phyloP scores from a whole-genome alignment of 2,797 vertebrate genomes.

The Cirrhinus molitorella region DNA sequence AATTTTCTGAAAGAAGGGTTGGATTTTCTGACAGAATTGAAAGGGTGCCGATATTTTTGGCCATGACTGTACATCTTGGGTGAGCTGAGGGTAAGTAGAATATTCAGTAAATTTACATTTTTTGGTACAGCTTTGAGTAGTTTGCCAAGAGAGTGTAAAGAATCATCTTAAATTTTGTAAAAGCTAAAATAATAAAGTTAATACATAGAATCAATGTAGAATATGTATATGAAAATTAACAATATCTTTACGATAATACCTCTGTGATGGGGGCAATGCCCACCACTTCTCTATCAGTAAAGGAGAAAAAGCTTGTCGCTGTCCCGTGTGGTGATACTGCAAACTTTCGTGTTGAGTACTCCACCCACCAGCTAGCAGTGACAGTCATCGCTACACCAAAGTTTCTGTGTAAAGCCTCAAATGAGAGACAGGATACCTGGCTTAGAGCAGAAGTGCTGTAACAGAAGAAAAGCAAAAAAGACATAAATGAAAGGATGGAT shows the following conservation, averaged over 20 bases:
- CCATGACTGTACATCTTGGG: not conserved
- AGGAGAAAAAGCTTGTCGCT: conserved; percentile 72
- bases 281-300: conserved; percentile 73
- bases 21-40: too few relatives aligned
- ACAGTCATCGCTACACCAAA: conserved; percentile 76
- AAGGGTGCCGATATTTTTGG: too few relatives aligned
- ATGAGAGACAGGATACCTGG: conserved; percentile 74
- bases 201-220: not conserved
- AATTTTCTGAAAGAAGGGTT: too few relatives aligned
- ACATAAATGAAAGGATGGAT: not conserved
- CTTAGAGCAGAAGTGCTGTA: conserved; percentile 66
- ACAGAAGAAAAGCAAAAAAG: not conserved
- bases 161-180: not conserved
- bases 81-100: not conserved
- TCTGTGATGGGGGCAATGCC: conserved; percentile 76
- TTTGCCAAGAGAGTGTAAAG: not conserved
- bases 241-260: conserved; percentile 60
- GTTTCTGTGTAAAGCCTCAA: conserved; percentile 66
- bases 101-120: not conserved
- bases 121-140: not conserved
- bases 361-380: conserved; percentile 76
- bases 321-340: conserved; percentile 52
- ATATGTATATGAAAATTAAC: not conserved
- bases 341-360: conserved; percentile 67
- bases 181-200: not conserved